These are phyloP conservation scores for Bubo scandiacus DNA, from an alignment of 2,113 vertebrate species.

Conservation along the genomic window DNA sequence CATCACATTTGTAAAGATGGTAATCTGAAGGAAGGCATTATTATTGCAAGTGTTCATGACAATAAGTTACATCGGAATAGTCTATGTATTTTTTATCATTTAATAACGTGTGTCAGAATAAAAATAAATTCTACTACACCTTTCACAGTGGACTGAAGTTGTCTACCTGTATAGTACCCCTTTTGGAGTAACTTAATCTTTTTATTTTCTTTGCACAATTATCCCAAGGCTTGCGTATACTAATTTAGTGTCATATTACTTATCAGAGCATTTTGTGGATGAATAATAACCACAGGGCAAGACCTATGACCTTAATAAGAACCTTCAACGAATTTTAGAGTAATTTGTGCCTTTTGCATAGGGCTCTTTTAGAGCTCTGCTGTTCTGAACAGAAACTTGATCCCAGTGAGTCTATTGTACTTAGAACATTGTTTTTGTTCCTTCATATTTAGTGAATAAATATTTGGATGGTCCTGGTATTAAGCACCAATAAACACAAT, in stretches of 20 bases:
- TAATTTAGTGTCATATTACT: constrained; percentile 82
- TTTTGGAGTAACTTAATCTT: constrained; percentile 75
- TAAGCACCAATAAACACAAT: constrained; percentile 77
- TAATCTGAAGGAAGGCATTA: constrained; percentile 70
- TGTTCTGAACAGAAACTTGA: constrained; percentile 74
- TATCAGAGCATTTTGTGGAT: constrained; percentile 77
- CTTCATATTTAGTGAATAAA: constrained; percentile 86
- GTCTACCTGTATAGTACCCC: constrained; percentile 51
- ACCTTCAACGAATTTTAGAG: constrained; percentile 74
- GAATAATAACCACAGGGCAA: constrained; percentile 79
- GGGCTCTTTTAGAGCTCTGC: constrained; percentile 62
- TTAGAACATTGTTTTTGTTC: constrained; percentile 84
- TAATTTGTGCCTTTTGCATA: constrained; percentile 67
- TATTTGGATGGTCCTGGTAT: constrained; percentile 82
- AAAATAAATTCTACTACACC: constrained; percentile 56
- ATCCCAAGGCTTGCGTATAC: constrained; percentile 73
- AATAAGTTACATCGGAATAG: constrained; percentile 66
- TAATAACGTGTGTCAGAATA: constrained; percentile 67
- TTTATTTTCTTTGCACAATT: constrained; percentile 75
- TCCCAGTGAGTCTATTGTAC: constrained; percentile 81
- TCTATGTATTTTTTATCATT: constrained; percentile 68
- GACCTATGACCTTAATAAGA: constrained; percentile 80
- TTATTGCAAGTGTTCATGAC: constrained; percentile 69
- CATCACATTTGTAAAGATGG: constrained; percentile 77
- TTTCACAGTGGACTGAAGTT: constrained; percentile 59